These are phyloP conservation scores for Allygus modestus DNA, from an alignment of 2,888 invertebrate species.

Conservation along the genomic window DNA sequence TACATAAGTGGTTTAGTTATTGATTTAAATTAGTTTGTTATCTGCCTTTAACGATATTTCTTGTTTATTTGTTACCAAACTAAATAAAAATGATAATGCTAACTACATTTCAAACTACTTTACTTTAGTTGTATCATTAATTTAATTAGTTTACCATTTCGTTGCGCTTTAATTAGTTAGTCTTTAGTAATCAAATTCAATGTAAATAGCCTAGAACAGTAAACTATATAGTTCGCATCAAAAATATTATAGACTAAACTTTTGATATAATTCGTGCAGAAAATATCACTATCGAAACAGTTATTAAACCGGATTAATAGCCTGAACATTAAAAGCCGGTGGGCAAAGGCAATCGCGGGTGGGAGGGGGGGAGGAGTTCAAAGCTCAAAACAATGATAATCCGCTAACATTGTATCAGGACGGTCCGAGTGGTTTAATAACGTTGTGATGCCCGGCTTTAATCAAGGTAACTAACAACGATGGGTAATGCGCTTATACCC, in stretches of 20 bases:
- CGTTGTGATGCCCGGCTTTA: conserved; percentile 8
- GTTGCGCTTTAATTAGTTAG: too few relatives aligned
- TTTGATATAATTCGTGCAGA: not conserved
- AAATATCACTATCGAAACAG: not conserved
- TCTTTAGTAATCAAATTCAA: too few relatives aligned
- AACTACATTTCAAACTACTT: too few relatives aligned
- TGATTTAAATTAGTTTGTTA: too few relatives aligned
- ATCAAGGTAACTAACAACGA: conserved; percentile 34
- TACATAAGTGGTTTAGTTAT: too few relatives aligned
- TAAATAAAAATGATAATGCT: too few relatives aligned
- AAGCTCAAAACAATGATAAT: conserved; percentile 30
- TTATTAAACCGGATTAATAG: conserved; percentile 20
- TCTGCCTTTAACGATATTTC: too few relatives aligned
- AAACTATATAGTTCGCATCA: too few relatives aligned
- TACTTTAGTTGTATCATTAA: too few relatives aligned
- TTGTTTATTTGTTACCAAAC: too few relatives aligned
- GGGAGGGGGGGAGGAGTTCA: conserved; percentile 10
- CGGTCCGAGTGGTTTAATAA: conserved; percentile 31
- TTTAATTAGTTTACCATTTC: too few relatives aligned
- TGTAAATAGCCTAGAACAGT: too few relatives aligned
- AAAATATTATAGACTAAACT: not conserved
- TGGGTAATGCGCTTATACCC: conserved; percentile 34
- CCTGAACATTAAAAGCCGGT: not conserved
- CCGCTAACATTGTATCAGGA: conserved; percentile 31
- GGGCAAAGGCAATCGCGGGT: not conserved